Evolutionary conservation across 2,797 vertebrate genomes (phyloP), one percentile per base, ranked within the genome.

Genomic region (Pipistrellus pygmaeus): DNA sequence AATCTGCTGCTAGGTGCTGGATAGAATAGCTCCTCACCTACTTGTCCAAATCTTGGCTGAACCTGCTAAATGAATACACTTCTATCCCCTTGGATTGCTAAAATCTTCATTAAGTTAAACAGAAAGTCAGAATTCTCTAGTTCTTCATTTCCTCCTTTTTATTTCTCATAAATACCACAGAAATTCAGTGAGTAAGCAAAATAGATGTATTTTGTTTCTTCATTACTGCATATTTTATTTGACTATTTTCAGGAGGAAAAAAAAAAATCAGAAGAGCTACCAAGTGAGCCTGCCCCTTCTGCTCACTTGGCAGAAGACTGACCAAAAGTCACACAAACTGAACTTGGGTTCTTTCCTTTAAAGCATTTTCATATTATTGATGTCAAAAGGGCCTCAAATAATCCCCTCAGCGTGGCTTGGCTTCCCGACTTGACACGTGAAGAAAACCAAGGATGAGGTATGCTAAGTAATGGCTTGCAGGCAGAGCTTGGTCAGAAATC

Each of bases 331-430:
- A 90, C 4, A 62, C 2, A 88, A 55, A 46, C 68, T 88, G 48
- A 95, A 85, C 90, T 0, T 18, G 23, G 38, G 25, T 48, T 69
- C n/a, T 84, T 73, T 85, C 80, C 86, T 94, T 95, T 85, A 88
- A 93, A 93, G 38, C 12, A 66, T 32, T 91, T 94, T 93, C 44
- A 32, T 84, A 90, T 93, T 57, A 69, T n/a, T 95, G 27, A 88
- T 35, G 46, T 72, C 35, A 86, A 85, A 90, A 88, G 32, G 68
- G 14, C 9, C 32, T 95, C 75, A 82, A 60, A 86, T 51, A 88
- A 88, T 57, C 32, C 20, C 75, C 66, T 75, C 27, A 75, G 64
- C 10, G 41, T 20, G 23, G 55, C 60, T 2, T 60, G 6, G 57
- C 68, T 88, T 94, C 83, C 38, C 4, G n/a, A 60, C 46, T 62